phyloP scores from a whole-genome alignment of 2,888 invertebrate genomes.

The Epirrita christyi region DNA sequence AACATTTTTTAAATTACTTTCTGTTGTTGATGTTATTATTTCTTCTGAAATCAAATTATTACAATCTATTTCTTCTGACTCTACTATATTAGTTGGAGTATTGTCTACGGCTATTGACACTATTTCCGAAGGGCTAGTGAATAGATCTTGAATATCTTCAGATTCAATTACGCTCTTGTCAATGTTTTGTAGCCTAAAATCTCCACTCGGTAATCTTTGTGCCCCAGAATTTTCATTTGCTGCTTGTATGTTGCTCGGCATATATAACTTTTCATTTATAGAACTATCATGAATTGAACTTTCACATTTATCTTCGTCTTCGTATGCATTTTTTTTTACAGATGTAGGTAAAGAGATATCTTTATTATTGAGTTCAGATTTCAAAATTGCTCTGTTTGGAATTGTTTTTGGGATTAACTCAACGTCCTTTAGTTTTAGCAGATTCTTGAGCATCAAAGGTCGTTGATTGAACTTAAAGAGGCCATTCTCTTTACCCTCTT shows the following conservation, averaged over 20 bases:
- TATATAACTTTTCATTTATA: slow-evolving; percentile 15
- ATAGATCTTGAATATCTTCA: slow-evolving; percentile 11
- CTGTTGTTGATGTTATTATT: background rate
- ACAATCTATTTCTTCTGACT: slow-evolving; percentile 6
- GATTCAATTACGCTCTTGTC: background rate
- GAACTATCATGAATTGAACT: slow-evolving; percentile 19
- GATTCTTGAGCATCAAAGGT: slow-evolving; percentile 47
- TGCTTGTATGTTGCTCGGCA: slow-evolving; percentile 7
- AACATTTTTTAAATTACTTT: background rate
- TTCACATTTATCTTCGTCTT: slow-evolving; percentile 10
- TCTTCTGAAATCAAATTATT: slow-evolving; percentile 10
- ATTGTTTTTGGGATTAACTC: slow-evolving; percentile 40
- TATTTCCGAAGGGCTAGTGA: slow-evolving; percentile 24
- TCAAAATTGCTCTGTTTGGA: slow-evolving; percentile 17
- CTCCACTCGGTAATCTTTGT: background rate
- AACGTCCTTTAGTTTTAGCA: slow-evolving; percentile 61
- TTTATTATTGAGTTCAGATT: slow-evolving; percentile 17
- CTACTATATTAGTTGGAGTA: background rate
- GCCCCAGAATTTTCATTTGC: background rate
- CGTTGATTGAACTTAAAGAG: slow-evolving; percentile 16
- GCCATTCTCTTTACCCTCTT: slow-evolving; percentile 8
- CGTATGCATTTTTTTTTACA: slow-evolving; percentile 12
- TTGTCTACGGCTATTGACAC: slow-evolving; percentile 4
- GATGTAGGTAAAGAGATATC: background rate
- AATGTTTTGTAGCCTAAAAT: background rate